These are phyloP conservation scores for Seira musarum DNA, from an alignment of 2,888 invertebrate species.

Conservation along the genomic window DNA sequence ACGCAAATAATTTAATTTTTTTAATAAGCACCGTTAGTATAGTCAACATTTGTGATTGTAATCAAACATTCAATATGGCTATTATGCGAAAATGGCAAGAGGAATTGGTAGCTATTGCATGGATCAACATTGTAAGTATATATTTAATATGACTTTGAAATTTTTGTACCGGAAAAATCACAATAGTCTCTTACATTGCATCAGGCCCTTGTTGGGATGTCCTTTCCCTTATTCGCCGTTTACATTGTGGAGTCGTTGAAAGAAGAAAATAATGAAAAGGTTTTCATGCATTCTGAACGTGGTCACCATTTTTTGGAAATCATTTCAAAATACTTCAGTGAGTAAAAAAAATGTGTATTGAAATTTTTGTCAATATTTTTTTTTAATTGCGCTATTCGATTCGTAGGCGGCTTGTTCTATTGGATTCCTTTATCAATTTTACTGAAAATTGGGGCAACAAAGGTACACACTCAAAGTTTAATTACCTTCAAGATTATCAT, in stretches of 20 bases:
- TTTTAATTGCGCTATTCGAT: slow-evolving; percentile 8
- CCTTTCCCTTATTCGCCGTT: slow-evolving; percentile 46
- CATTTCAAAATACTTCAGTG: slow-evolving; percentile 48
- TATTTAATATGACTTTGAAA: too few species aligned
- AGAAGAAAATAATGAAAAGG: slow-evolving; percentile 35
- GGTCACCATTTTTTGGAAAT: slow-evolving; percentile 47
- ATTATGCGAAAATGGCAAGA: slow-evolving; percentile 37
- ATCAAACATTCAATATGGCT: slow-evolving; percentile 8
- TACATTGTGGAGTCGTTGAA: slow-evolving; percentile 41
- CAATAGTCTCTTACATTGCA: not conserved
- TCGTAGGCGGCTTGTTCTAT: slow-evolving; percentile 33
- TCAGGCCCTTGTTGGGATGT: slow-evolving; percentile 43
- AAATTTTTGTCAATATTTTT: not conserved
- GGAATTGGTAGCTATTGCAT: slow-evolving; percentile 42
- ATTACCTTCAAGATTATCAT: too few species aligned
- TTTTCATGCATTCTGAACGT: slow-evolving; percentile 27
- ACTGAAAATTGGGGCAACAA: slow-evolving; percentile 53
- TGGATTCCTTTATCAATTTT: slow-evolving; percentile 50
- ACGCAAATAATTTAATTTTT: too few species aligned
- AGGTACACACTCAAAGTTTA: slow-evolving; percentile 27
- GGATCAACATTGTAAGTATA: slow-evolving; percentile 57
- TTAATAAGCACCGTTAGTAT: too few species aligned
- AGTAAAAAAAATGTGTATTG: not conserved
- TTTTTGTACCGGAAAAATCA: not conserved
- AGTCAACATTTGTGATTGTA: too few species aligned